Evolutionary conservation across 2,113 vertebrate genomes (phyloP).

Genomic region (Stictonetta naevosa): DNA sequence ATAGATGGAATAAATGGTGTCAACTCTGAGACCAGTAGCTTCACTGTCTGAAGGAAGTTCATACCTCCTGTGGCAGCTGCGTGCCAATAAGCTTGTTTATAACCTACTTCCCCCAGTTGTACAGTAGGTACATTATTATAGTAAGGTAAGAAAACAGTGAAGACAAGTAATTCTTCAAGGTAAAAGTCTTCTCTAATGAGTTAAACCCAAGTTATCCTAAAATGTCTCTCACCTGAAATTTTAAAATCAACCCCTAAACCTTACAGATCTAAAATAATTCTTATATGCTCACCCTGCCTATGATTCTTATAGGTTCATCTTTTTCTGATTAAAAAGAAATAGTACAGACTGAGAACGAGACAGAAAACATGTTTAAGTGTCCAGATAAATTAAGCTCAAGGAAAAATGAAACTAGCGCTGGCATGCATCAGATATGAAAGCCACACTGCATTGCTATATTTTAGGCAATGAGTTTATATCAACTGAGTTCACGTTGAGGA

Average conservation of each 20-base stretch:
- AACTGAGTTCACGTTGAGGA: not conserved
- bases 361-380: not conserved
- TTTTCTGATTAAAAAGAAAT: not conserved
- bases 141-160: not conserved
- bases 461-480: not conserved
- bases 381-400: not conserved
- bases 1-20: not conserved
- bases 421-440: not conserved
- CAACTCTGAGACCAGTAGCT: not conserved
- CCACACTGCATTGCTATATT: not conserved
- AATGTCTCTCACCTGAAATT: not conserved
- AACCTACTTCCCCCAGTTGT: accelerated
- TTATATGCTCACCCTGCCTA: not conserved
- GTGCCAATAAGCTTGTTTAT: not conserved
- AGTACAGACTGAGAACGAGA: not conserved
- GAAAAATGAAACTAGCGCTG: not conserved
- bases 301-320: not conserved
- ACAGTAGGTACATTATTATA: not conserved
- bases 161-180: not conserved
- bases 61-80: not conserved
- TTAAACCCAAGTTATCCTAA: not conserved
- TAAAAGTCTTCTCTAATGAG: not conserved
- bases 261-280: accelerated
- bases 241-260: not conserved
- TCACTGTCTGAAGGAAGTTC: not conserved